Evolutionary conservation across 2,113 vertebrate species (phyloP).

Genomic region (Festucalex cinctus): DNA sequence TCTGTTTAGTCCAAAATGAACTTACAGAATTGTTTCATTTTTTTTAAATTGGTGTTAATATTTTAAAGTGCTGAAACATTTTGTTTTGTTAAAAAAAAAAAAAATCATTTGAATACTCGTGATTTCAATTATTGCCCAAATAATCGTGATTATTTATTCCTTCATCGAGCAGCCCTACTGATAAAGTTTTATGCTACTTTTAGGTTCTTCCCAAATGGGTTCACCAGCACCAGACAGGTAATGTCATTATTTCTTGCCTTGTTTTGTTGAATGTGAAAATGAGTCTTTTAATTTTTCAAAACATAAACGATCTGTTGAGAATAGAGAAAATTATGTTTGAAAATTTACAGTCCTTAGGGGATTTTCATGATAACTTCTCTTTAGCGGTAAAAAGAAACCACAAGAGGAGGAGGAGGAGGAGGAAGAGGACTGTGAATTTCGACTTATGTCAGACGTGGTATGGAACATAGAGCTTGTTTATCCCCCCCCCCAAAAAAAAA

Average conservation of each 20-base stretch:
- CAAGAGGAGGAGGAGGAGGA: slow-evolving; percentile 77
- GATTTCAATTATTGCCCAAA: too few species aligned
- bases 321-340: neutral
- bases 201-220: slow-evolving; percentile 28
- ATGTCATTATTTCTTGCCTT: neutral
- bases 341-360: neutral
- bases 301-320: neutral
- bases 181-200: slow-evolving; percentile 9
- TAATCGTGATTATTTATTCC: too few species aligned
- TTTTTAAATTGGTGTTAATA: too few species aligned
- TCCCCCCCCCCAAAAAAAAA: neutral
- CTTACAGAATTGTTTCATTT: too few species aligned
- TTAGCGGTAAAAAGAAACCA: slow-evolving; percentile 58
- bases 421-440: slow-evolving; percentile 84
- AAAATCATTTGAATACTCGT: too few species aligned
- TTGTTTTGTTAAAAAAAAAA: too few species aligned
- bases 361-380: slow-evolving; percentile 5
- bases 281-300: neutral
- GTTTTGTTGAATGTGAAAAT: neutral
- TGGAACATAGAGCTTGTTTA: slow-evolving; percentile 79
- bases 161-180: too few species aligned
- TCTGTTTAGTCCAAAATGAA: too few species aligned
- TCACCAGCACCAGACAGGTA: slow-evolving; percentile 54
- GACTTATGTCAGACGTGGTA: slow-evolving; percentile 80
- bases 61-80: too few species aligned